These are phyloP conservation scores for Oscheius sp. DNA, from an alignment of 2,888 invertebrate genomes.

Conservation along the genomic window DNA sequence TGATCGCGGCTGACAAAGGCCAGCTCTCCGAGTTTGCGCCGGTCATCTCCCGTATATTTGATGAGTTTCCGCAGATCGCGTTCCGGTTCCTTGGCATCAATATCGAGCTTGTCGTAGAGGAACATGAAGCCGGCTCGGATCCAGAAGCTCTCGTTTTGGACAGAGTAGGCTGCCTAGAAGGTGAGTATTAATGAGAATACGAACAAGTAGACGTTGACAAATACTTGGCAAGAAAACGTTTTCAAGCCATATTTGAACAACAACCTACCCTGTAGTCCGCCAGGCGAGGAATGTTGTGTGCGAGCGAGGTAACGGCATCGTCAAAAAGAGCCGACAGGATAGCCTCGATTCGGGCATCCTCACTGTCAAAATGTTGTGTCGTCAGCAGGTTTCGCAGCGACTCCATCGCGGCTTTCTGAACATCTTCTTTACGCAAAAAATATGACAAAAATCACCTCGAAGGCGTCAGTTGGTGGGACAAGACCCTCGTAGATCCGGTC, in stretches of 20 bases:
- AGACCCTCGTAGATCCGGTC: slow-evolving; percentile 58
- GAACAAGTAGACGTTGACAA: no score
- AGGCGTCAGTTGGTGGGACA: slow-evolving; percentile 51
- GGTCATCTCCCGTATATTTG: slow-evolving; percentile 68
- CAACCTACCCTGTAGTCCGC: slow-evolving; percentile 40
- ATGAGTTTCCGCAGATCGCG: slow-evolving; percentile 47
- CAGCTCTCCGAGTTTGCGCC: slow-evolving; percentile 70
- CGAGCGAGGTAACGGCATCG: slow-evolving; percentile 52
- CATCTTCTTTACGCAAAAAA: background rate
- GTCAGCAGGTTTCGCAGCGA: slow-evolving; percentile 20
- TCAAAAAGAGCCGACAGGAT: slow-evolving; percentile 45
- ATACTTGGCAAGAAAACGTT: no score
- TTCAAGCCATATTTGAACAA: background rate
- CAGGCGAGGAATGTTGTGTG: slow-evolving; percentile 52
- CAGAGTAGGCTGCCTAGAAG: slow-evolving; percentile 51
- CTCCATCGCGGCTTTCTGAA: slow-evolving; percentile 27
- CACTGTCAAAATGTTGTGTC: slow-evolving; percentile 29
- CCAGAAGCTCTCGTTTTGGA: slow-evolving; percentile 70
- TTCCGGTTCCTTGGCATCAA: slow-evolving; percentile 45
- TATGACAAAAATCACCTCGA: slow-evolving; percentile 40
- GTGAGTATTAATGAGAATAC: background rate
- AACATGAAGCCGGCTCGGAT: slow-evolving; percentile 68
- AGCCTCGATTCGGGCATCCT: slow-evolving; percentile 26
- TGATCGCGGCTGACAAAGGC: slow-evolving; percentile 69
- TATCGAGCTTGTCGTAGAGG: slow-evolving; percentile 61